Conservation (phyloP, 2,113 vertebrate genomes). For the Coregonus clupeaformis region DNA sequence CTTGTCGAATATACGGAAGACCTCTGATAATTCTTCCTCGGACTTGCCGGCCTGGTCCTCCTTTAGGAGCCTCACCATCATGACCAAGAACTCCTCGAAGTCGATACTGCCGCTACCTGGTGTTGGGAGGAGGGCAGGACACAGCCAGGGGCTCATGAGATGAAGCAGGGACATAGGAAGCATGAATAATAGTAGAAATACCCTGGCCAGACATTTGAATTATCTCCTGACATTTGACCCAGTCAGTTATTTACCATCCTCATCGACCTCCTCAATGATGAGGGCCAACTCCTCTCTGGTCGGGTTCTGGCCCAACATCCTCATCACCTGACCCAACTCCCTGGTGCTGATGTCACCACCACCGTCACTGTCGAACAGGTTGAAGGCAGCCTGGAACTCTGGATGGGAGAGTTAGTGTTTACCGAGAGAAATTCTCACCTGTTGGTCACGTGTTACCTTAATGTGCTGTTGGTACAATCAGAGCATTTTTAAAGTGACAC, state of each 20-base stretch:
- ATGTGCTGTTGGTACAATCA: no score
- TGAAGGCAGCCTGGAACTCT: constrained; percentile 99
- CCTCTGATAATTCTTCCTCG: constrained; percentile 95
- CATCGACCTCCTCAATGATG: constrained; percentile 98
- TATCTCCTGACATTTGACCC: no score
- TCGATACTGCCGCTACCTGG: constrained; percentile 95
- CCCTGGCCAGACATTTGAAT: no score
- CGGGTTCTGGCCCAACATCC: constrained; percentile 96
- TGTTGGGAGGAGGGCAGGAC: no score
- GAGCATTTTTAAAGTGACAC: no score
- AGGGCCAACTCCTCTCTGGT: constrained; percentile 96
- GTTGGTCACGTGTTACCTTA: no score
- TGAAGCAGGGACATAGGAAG: neutral
- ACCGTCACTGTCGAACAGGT: constrained; percentile 98
- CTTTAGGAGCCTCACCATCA: constrained; percentile 99
- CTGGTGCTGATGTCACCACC: constrained; percentile 99
- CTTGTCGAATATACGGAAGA: constrained; percentile 96
- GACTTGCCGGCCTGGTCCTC: constrained; percentile 95
- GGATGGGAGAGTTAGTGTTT: constrained; percentile 5
- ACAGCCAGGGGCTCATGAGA: constrained; percentile 37
- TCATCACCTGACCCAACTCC: constrained; percentile 96
- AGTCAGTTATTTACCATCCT: constrained; percentile 83
- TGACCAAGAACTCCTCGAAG: constrained; percentile 99
- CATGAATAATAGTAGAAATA: no score
- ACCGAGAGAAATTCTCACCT: no score